Percentiles rank a stretch among this genome's conserved stretches.
Conservation (phyloP, 1,140 invertebrate species). For the Saxidomus purpurata region DNA sequence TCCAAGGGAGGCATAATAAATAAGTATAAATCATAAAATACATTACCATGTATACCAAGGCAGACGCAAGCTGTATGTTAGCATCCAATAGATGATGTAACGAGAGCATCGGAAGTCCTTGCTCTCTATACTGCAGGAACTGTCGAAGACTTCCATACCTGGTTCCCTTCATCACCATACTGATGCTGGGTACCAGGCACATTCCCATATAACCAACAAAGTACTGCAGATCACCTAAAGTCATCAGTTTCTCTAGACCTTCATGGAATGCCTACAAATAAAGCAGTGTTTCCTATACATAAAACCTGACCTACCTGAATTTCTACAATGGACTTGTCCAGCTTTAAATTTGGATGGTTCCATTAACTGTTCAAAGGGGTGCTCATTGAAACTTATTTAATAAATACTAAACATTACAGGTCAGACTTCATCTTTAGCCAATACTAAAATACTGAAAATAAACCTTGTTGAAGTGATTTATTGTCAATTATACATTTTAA, state of each 20-base stretch:
- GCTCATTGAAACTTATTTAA: neutral
- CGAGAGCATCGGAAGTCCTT: neutral
- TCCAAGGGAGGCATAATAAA: too few relatives aligned
- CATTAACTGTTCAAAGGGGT: too few relatives aligned
- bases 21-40: too few relatives aligned
- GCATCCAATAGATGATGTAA: slow-evolving; percentile 37
- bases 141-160: slow-evolving; percentile 9
- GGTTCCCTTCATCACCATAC: slow-evolving; percentile 37
- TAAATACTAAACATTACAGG: neutral
- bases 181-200: neutral
- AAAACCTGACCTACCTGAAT: too few relatives aligned
- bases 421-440: neutral
- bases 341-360: too few relatives aligned
- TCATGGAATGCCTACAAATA: slow-evolving; percentile 25
- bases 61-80: neutral
- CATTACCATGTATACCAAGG: slow-evolving; percentile 40
- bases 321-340: too few relatives aligned
- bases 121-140: neutral
- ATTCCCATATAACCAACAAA: slow-evolving; percentile 26
- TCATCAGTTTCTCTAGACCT: slow-evolving; percentile 32
- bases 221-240: neutral
- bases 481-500: too few relatives aligned
- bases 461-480: too few relatives aligned
- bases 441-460: too few relatives aligned
- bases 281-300: too few relatives aligned